Base-by-base conservation (phyloP, 2,113 vertebrate species). In the Elephantulus edwardii region DNA sequence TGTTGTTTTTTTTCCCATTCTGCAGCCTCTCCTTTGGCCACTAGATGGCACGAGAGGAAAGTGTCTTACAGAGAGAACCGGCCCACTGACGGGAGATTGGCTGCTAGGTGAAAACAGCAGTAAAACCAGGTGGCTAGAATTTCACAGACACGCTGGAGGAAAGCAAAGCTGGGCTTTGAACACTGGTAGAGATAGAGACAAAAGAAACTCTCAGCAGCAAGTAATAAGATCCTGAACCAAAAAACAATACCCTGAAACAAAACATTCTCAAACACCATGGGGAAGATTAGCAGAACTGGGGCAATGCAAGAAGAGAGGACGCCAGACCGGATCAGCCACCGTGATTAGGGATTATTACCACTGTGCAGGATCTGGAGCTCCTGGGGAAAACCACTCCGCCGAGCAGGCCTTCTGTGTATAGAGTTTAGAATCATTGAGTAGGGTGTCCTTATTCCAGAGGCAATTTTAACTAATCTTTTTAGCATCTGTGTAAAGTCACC, bases 11-110 rank as follows among this genome's bases (percentile, higher is more conserved):
- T 33, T 40, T 50, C 66, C 81, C 75, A 38, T 58, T 58, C 44
- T 81, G 56, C 48, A 77, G 12, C 7, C 26, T 91, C 86, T 26
- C 3, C 14, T 79, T n/a, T 93, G 71, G 64, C 95, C 97, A 94
- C 94, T 92, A 97, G 96, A 95, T 95, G 96, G 96, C 89, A 50
- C 3, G 92, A 90, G 42, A 95, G 64, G 87, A 93, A 96, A 96
- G 66, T 42, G 48, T 44, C 80, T 89, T 46, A 82, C 70, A 48
- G 28, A 42, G 3, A 2, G 9, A n/a, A 14, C 17, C 26, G 4
- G 33, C 0, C 0, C 26, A 5, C 33, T 20, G 8, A 10, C 0
- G 8, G 6, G n/a, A 52, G 5, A 40, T 4, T 48, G 52, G 46
- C 17, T 1, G 19, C 30, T 3, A 0, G 4, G 17, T 2, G 11